A percentile compares a stretch with the other conserved stretches of the same genome.
These are phyloP conservation scores for Chloromyia formosa DNA, from an alignment of 2,888 invertebrate species.

Conservation along the genomic window DNA sequence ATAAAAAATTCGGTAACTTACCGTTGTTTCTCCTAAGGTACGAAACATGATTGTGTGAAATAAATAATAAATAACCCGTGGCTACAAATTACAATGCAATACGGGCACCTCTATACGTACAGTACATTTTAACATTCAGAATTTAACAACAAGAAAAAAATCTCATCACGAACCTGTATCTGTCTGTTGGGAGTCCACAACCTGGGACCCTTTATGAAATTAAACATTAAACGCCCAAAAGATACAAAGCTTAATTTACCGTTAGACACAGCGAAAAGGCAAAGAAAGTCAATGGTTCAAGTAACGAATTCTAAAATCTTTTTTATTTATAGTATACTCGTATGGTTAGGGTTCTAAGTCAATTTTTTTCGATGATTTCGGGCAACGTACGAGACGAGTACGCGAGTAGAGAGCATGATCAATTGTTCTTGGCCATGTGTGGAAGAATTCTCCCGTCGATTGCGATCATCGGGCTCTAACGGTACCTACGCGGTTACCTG, in stretches of 20 bases:
- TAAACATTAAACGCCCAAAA: background rate
- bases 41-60: conserved; percentile 5
- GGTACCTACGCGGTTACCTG: background rate
- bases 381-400: no score
- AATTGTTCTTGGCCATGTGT: conserved; percentile 22
- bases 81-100: background rate
- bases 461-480: conserved; percentile 11
- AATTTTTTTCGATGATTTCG: no score
- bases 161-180: no score
- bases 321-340: no score
- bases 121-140: no score
- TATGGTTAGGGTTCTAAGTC: no score
- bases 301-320: no score
- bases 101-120: no score
- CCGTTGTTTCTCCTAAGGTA: conserved; percentile 26
- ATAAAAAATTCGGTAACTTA: background rate
- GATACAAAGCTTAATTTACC: conserved; percentile 21
- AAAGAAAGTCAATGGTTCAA: background rate
- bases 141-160: no score
- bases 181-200: no score
- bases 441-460: conserved; percentile 3
- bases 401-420: conserved; percentile 4
- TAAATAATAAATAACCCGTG: conserved; percentile 9
- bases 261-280: background rate
- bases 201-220: background rate